Percentiles rank a stretch among this genome's conserved stretches.
phyloP scores from a whole-genome alignment of 1,140 invertebrate species.

The Drosophila tsacasi region DNA sequence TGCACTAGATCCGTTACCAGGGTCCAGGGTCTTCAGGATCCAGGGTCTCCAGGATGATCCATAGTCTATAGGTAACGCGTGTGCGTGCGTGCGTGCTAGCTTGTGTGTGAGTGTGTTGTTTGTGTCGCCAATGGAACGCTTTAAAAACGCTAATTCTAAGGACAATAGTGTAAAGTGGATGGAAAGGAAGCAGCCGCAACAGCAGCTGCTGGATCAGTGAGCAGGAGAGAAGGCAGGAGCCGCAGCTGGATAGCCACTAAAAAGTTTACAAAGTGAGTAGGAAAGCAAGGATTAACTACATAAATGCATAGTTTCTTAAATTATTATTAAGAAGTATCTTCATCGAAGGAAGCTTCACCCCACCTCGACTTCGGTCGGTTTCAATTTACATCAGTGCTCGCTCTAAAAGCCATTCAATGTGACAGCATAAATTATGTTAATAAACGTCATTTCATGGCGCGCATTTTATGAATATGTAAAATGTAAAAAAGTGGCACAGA shows the following conservation, averaged over 20 bases:
- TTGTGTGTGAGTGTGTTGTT: conserved; percentile 22
- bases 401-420: conserved; percentile 75
- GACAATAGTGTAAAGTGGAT: conserved; percentile 70
- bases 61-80: conserved; percentile 28
- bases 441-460: conserved; percentile 76
- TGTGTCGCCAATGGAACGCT: conserved; percentile 63
- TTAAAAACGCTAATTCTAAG: conserved; percentile 68
- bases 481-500: conserved; percentile 25
- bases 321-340: neutral
- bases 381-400: conserved; percentile 66
- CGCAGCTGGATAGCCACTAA: conserved; percentile 70
- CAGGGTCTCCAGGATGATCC: conserved; percentile 8
- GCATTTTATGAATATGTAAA: conserved; percentile 82
- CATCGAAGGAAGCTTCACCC: neutral
- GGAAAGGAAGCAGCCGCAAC: conserved; percentile 14
- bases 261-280: conserved; percentile 80
- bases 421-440: conserved; percentile 85
- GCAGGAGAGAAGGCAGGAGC: conserved; percentile 17
- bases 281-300: neutral
- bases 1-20: conserved; percentile 86
- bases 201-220: conserved; percentile 35
- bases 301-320: neutral
- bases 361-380: conserved; percentile 32
- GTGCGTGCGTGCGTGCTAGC: neutral
- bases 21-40: neutral